phyloP scores from a whole-genome alignment of 2,113 vertebrate genomes.

The Gymnogyps californianus region DNA sequence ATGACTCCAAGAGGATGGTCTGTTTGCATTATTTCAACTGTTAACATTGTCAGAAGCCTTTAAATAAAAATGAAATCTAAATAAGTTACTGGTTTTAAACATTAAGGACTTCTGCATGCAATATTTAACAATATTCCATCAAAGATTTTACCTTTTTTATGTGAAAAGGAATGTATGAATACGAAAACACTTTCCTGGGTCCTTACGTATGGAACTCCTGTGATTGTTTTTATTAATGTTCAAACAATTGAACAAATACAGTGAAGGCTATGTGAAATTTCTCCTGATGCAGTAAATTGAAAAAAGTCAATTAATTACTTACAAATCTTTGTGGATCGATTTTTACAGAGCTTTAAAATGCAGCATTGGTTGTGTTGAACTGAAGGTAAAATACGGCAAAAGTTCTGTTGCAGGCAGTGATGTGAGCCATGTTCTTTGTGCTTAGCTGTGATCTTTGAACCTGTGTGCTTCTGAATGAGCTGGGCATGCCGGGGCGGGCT shows the following conservation, averaged over 20 bases:
- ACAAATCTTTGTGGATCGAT: not conserved
- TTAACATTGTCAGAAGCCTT: not conserved
- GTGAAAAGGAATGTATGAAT: slow-evolving; percentile 25
- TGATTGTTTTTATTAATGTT: not conserved
- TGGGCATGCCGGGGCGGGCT: rapidly evolving
- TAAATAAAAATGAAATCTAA: slow-evolving; percentile 57
- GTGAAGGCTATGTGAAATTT: not conserved
- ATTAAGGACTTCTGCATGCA: slow-evolving; percentile 8
- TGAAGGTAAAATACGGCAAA: not conserved
- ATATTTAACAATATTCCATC: slow-evolving; percentile 42
- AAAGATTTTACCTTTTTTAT: slow-evolving; percentile 51
- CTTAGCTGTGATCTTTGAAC: not conserved
- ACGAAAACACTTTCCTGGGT: not conserved
- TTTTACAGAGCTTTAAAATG: not conserved
- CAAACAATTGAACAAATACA: slow-evolving; percentile 35
- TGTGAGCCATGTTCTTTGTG: not conserved
- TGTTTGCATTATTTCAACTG: slow-evolving; percentile 47
- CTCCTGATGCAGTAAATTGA: not conserved
- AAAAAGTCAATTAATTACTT: not conserved
- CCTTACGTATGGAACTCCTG: not conserved
- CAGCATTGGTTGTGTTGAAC: not conserved
- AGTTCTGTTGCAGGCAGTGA: not conserved
- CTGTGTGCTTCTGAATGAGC: not conserved
- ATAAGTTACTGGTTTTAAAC: slow-evolving; percentile 36
- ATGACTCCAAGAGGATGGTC: not conserved